Evolutionary conservation across 2,113 vertebrate species (phyloP).

Genomic region (Cephalopterus ornatus): DNA sequence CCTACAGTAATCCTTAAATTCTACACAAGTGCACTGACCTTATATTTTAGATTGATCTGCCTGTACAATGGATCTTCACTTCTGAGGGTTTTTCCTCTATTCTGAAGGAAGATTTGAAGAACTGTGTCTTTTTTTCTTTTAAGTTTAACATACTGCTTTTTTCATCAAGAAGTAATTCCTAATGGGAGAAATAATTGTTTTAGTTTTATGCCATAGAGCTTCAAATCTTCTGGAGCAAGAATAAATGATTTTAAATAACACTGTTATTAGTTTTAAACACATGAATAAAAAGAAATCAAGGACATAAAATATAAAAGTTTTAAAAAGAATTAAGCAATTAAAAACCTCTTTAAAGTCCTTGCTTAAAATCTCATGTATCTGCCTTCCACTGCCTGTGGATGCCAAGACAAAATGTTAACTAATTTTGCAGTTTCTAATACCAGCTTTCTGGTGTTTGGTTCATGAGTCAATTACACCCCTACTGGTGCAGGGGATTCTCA

Average conservation of each 20-base stretch:
- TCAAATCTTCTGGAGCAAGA: not conserved
- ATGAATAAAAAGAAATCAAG: not conserved
- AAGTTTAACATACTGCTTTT: not conserved
- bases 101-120: constrained; percentile 9
- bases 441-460: not conserved
- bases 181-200: constrained; percentile 19
- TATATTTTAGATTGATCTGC: not conserved
- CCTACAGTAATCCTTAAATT: not conserved
- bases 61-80: not conserved
- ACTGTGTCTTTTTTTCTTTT: not conserved
- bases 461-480: not conserved
- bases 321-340: not conserved
- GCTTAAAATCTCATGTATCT: not conserved
- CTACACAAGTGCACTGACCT: not conserved
- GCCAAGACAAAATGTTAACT: not conserved
- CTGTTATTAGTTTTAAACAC: constrained; percentile 5
- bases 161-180: not conserved
- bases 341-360: not conserved
- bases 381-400: not conserved
- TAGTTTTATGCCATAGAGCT: not conserved
- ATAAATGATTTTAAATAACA: not conserved
- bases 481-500: not conserved
- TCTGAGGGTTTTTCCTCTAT: not conserved
- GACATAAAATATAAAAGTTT: not conserved
- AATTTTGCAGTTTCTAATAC: not conserved